Evolutionary conservation across 2,113 vertebrate species (phyloP), one percentile per base, ranked within the genome.

Genomic region (Embiotoca jacksoni): DNA sequence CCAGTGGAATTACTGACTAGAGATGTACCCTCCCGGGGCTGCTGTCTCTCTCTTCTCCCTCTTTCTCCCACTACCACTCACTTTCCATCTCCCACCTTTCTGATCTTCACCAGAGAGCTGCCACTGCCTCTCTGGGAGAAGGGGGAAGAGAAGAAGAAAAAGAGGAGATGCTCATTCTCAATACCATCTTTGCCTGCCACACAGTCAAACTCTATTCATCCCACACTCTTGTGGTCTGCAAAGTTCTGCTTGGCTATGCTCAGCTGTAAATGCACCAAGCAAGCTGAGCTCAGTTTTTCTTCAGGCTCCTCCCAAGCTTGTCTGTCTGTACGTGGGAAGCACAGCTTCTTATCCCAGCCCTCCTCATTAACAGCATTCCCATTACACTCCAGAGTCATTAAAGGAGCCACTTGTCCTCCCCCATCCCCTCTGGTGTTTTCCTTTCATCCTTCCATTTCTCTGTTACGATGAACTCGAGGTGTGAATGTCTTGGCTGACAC

Each of bases 361-460:
- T 90, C 78, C 88, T 93, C 85, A 92, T 93, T 92, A 94, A 84
- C 81, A 79, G 74, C 87, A 85, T 89, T 87, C 91, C 90, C 89
- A 91, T 91, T 82, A 75, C 87, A 88, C 83, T 85, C 84, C 66
- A 72, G 39, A 90, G 88, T 92, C 88, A 89, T 92, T 92, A 90
- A 90, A 92, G 90, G 63, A 93, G 87, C 84, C 75, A 74, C 86
- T 85, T 89, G 84, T 90, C 89, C 78, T 89, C 82, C 88, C 77
- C 80, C 80, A 71, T 88, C 80, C 80, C 82, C 85, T 83, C 85
- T 67, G 81, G 88, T 89, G 84, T 90, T 92, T 91, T 90, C 80
- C 81, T 92, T 90, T 92, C 84, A 90, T 93, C 84, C 69, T 88
- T 89, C 72, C 61, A 49, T 72, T 81, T 78, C 77, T 81, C 63